phyloP scores from a whole-genome alignment of 2,888 invertebrate species.

The Miltochrista miniata region DNA sequence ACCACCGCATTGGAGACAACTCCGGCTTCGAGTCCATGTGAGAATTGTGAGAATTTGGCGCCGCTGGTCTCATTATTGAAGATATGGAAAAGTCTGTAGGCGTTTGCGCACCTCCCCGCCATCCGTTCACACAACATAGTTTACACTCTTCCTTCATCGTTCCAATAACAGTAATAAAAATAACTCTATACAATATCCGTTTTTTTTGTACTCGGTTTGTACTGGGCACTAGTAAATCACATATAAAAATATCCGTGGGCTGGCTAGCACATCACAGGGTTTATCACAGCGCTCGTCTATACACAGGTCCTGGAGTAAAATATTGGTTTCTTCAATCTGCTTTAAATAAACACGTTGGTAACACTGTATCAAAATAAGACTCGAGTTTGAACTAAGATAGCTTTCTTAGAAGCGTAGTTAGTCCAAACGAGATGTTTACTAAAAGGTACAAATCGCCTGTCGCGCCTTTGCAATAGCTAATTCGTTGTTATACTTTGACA shows the following conservation, averaged over 20 bases:
- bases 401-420: constrained; percentile 44
- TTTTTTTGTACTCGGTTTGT: constrained; percentile 84
- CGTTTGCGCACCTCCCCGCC: constrained; percentile 62
- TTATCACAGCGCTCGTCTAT: constrained; percentile 78
- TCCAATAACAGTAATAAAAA: constrained; percentile 44
- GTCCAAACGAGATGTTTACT: constrained; percentile 44
- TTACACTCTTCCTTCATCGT: constrained; percentile 81
- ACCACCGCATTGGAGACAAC: constrained; percentile 62
- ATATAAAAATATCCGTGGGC: constrained; percentile 81
- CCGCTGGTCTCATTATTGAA: constrained; percentile 75
- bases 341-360: constrained; percentile 21
- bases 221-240: constrained; percentile 83
- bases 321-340: constrained; percentile 17
- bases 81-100: constrained; percentile 79
- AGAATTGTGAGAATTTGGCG: constrained; percentile 62
- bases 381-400: constrained; percentile 29
- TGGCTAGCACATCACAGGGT: constrained; percentile 79
- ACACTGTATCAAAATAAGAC: constrained; percentile 15
- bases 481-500: constrained; percentile 38
- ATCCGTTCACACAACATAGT: constrained; percentile 76
- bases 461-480: constrained; percentile 35
- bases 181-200: constrained; percentile 51
- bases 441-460: constrained; percentile 55
- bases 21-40: constrained; percentile 72
- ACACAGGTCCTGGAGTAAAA: constrained; percentile 45